A percentile compares a stretch with the other conserved stretches of the same genome.
Evolutionary conservation across 2,888 invertebrate genomes (phyloP).

Genomic region (Choreutis nemorana): DNA sequence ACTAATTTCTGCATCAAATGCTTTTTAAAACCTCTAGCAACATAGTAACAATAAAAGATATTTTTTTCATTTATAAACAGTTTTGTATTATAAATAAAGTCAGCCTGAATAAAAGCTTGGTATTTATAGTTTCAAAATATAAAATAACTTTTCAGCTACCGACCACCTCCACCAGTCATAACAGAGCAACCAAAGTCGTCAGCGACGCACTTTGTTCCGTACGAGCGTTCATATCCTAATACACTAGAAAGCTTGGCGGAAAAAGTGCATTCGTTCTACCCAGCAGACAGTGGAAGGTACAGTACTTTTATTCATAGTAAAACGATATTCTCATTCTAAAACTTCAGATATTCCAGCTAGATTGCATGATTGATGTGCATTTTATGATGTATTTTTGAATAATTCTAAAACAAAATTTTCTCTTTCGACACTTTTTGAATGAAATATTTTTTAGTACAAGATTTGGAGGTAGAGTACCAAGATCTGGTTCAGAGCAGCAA

Average conservation of each 20-base stretch:
- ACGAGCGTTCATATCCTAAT: slow-evolving; percentile 85
- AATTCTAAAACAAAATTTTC: neutral
- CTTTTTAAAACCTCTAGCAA: too few relatives aligned
- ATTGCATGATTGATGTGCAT: neutral
- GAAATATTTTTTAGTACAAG: slow-evolving; percentile 28
- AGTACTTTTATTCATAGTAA: too few relatives aligned
- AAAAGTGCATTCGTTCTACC: slow-evolving; percentile 89
- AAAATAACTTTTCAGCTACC: slow-evolving; percentile 55
- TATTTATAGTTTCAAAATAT: neutral
- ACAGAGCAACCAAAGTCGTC: slow-evolving; percentile 88
- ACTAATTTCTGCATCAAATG: too few relatives aligned
- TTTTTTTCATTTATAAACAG: too few relatives aligned
- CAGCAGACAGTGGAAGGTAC: slow-evolving; percentile 47
- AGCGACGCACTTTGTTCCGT: slow-evolving; percentile 84
- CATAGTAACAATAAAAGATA: too few relatives aligned
- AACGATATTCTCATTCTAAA: too few relatives aligned
- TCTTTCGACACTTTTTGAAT: too few relatives aligned
- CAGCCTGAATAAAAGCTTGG: too few relatives aligned
- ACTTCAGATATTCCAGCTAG: slow-evolving; percentile 7
- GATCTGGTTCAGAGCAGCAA: slow-evolving; percentile 93
- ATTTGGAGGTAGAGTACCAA: slow-evolving; percentile 70
- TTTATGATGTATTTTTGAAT: neutral
- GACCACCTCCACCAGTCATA: slow-evolving; percentile 88
- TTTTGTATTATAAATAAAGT: too few relatives aligned
- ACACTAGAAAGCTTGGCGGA: slow-evolving; percentile 91